Conservation (phyloP, 2,888 invertebrate species). For the Tuberolachnus salignus region DNA sequence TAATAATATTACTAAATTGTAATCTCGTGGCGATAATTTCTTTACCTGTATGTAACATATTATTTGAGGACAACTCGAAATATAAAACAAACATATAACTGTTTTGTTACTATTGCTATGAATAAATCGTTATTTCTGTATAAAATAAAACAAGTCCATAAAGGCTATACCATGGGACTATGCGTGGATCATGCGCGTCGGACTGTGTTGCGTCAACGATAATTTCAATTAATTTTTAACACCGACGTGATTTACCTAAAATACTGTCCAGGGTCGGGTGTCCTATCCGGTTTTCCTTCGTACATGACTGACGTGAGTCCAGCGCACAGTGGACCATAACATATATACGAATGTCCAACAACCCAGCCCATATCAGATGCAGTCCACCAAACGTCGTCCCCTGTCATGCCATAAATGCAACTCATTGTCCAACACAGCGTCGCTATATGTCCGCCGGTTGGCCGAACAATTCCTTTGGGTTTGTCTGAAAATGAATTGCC, state of each 20-base stretch:
- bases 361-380: conserved; percentile 92
- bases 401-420: conserved; percentile 77
- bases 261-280: conserved; percentile 90
- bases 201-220: neutral
- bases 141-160: neutral
- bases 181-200: too few species aligned
- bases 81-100: too few species aligned
- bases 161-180: too few species aligned
- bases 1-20: too few species aligned
- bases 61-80: neutral
- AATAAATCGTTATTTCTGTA: too few species aligned
- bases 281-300: conserved; percentile 93
- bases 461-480: conserved; percentile 83
- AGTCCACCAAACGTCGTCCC: conserved; percentile 87
- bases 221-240: conserved; percentile 1
- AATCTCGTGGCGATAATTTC: too few species aligned
- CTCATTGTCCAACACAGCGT: conserved; percentile 84
- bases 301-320: conserved; percentile 83
- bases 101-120: neutral
- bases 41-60: too few species aligned
- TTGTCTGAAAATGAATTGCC: conserved; percentile 63
- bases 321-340: conserved; percentile 84
- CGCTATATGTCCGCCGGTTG: conserved; percentile 87
- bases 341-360: conserved; percentile 93
- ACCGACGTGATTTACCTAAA: conserved; percentile 70